These are phyloP conservation scores for Sternarchorhynchus goeldii DNA, from an alignment of 2,797 vertebrate species.

Conservation along the genomic window DNA sequence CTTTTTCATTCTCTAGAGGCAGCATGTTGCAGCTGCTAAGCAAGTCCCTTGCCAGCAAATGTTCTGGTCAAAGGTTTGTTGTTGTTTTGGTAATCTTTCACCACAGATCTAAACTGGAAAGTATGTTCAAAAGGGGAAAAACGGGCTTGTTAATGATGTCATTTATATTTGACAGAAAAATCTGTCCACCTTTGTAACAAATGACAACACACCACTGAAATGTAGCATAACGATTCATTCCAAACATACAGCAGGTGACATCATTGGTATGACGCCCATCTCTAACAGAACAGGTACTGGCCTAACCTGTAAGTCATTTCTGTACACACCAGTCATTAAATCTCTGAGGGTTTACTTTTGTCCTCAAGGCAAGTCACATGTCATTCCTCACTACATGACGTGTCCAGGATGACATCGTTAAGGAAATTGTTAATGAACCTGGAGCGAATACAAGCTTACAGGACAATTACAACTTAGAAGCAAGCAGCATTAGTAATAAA, in stretches of 20 bases:
- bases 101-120: background rate
- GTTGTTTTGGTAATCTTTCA: background rate
- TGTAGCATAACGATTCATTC: no score
- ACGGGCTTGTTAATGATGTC: no score
- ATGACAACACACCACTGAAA: no score
- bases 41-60: background rate
- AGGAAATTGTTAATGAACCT: conserved; percentile 54
- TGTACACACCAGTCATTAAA: no score
- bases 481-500: conserved; percentile 15
- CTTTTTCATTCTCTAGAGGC: background rate
- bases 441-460: conserved; percentile 53
- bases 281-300: no score
- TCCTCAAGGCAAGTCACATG: background rate
- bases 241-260: no score
- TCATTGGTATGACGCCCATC: no score
- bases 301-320: no score
- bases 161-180: background rate
- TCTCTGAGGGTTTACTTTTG: background rate
- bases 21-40: background rate
- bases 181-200: no score
- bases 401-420: conserved; percentile 48
- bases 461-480: conserved; percentile 47
- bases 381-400: conserved; percentile 5
- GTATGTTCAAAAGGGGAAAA: background rate
- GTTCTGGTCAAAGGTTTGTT: background rate